Evolutionary conservation across 2,888 invertebrate genomes (phyloP), one percentile per base, ranked within the genome.

Genomic region (Trissolcus japonicus): DNA sequence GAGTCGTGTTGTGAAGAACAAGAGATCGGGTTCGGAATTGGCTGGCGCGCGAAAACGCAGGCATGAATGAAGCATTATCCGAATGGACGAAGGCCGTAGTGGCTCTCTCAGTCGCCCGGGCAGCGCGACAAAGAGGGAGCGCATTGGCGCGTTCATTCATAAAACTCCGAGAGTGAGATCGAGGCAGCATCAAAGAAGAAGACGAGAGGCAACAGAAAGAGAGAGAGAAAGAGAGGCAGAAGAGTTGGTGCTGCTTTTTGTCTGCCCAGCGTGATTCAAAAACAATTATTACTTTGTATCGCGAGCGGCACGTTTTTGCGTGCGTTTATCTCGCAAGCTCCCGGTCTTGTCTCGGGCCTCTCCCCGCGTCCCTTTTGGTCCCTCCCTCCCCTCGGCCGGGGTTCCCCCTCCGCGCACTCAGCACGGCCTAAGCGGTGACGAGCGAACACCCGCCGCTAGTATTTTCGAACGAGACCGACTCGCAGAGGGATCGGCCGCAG

Each of bases 71-170:
- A 85, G 80, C 80, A 82, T 81, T 81, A 82, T 80, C 79, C 84
- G 85, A 85, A 84, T 84, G 85, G 82, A 84, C 79, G 82, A 77
- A 79, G 77, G 79, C 72, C 79, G 75, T 25, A 46, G 21, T 59
- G 9, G 63, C 57, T 55, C 25, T 65, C 71, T 77, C 59, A 21
- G 53, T 67, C 57, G 53, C 43, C 25, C 50, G 3, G 56, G 54
- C 73, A 53, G 65, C 57, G 63, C 78, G 56, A 66, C 76, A 75
- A 76, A 72, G 81, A 77, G 76, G 82, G 88, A 81, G 46, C 79
- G 78, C 80, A 89, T 89, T 89, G 84, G 88, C 90, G 89, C 90
- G 89, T 91, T 91, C 91, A 91, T 91, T 91, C 91, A 91, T 91
- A 90, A 90, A 86, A 85, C 83, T 81, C 82, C 80, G 79, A 82